phyloP scores from a whole-genome alignment of 2,113 vertebrate species.

The Mormyrus iriodes region DNA sequence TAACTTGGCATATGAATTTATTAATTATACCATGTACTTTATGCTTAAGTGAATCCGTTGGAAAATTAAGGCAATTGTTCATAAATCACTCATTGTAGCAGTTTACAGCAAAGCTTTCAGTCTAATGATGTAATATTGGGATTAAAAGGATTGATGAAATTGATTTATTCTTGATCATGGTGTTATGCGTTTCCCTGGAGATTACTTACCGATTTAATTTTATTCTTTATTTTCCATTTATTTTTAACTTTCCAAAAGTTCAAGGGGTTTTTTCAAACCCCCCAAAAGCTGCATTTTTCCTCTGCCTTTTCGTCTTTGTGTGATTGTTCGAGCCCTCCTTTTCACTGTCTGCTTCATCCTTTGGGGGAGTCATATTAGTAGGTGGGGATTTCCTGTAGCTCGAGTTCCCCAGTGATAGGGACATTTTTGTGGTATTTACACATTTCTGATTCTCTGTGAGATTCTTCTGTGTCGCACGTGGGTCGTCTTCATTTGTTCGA shows the following conservation, averaged over 20 bases:
- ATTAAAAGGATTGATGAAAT: not conserved
- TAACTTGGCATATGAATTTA: not conserved
- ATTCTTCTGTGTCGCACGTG: not conserved
- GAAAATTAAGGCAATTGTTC: not conserved
- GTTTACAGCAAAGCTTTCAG: not conserved
- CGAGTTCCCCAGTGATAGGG: conserved; percentile 1
- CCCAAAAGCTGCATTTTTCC: not conserved
- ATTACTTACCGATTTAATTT: not conserved
- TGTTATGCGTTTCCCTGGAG: not conserved
- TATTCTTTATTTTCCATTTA: conserved; percentile 8
- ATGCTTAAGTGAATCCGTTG: not conserved
- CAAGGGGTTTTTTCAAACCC: not conserved
- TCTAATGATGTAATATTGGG: not conserved
- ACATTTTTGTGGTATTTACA: conserved; percentile 14
- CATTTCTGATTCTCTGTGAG: not conserved
- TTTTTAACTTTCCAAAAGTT: not conserved
- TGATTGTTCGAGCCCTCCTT: not conserved
- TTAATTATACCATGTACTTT: not conserved
- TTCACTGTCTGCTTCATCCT: not conserved
- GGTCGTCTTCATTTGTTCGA: not conserved
- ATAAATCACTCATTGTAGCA: not conserved
- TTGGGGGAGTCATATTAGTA: not conserved
- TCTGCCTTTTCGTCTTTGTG: not conserved
- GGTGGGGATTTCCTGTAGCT: conserved; percentile 21
- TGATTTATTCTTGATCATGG: not conserved